Conservation (phyloP, 64 coral and sea anemone species). For the Acropora yongei region DNA sequence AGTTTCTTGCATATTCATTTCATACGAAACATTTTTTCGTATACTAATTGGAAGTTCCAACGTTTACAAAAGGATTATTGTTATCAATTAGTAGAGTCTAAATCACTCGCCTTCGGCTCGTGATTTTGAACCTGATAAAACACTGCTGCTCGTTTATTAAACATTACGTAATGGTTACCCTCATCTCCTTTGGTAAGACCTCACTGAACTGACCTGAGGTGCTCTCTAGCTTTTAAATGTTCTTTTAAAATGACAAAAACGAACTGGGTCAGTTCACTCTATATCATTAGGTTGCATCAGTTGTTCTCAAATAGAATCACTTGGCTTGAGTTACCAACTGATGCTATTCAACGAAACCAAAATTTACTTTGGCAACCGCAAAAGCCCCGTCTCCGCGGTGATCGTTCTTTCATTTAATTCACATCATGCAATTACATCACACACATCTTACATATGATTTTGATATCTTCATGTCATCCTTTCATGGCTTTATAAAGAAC, state of each 20-base stretch:
- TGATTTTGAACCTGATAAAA: too few species aligned
- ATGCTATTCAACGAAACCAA: slow-evolving; percentile 5
- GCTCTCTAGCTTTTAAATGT: too few species aligned
- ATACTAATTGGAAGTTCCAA: neutral
- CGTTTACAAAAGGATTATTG: slow-evolving; percentile 11
- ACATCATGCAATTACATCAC: slow-evolving; percentile 8
- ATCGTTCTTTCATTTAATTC: slow-evolving; percentile 5
- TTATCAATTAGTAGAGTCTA: neutral
- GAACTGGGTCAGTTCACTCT: too few species aligned
- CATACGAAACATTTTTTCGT: slow-evolving; percentile 4
- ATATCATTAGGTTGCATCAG: slow-evolving; percentile 8
- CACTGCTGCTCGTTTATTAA: too few species aligned
- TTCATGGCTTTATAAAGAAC: slow-evolving; percentile 12
- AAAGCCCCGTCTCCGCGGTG: neutral
- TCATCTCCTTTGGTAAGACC: too few species aligned
- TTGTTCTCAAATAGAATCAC: slow-evolving; percentile 7
- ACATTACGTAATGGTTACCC: too few species aligned
- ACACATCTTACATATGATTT: slow-evolving; percentile 18
- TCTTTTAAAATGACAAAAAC: too few species aligned
- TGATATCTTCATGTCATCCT: neutral
- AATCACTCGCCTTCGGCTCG: too few species aligned
- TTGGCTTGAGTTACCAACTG: slow-evolving; percentile 6
- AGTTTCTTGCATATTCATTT: neutral
- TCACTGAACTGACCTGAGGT: too few species aligned
- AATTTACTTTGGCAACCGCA: slow-evolving; percentile 10